These are phyloP conservation scores for Tychaedon coryphoeus DNA, from an alignment of 2,113 vertebrate species.

Conservation along the genomic window DNA sequence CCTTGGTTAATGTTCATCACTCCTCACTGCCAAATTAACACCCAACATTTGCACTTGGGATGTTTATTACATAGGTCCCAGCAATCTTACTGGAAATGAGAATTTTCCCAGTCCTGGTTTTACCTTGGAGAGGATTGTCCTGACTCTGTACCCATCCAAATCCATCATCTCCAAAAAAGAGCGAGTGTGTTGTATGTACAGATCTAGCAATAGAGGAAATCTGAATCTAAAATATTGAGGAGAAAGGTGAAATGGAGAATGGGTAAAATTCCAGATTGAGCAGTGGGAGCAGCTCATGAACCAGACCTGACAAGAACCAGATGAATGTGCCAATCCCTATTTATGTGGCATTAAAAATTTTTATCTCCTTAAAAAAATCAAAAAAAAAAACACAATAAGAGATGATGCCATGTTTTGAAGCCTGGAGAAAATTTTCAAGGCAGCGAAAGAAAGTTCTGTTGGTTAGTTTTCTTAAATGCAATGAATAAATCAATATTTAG, in stretches of 20 bases:
- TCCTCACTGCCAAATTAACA: neutral
- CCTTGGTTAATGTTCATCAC: neutral
- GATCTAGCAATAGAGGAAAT: neutral
- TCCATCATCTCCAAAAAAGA: neutral
- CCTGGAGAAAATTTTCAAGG: neutral
- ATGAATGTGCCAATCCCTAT: neutral
- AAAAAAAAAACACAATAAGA: neutral
- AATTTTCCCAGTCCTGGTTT: neutral
- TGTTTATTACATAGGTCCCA: neutral
- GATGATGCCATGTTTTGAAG: neutral
- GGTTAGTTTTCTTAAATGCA: neutral
- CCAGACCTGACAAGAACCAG: neutral
- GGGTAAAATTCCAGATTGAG: neutral
- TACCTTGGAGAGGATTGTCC: neutral
- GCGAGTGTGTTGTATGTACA: fast-evolving
- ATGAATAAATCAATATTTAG: neutral
- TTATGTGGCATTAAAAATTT: neutral
- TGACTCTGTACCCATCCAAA: neutral
- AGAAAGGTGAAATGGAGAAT: neutral
- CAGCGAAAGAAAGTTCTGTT: neutral
- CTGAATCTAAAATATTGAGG: neutral
- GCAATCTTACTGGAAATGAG: neutral
- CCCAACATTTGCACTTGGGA: neutral
- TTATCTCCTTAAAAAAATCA: neutral
- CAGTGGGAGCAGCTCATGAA: neutral